Conservation (phyloP, 2,113 vertebrate species). For the Melospiza georgiana region DNA sequence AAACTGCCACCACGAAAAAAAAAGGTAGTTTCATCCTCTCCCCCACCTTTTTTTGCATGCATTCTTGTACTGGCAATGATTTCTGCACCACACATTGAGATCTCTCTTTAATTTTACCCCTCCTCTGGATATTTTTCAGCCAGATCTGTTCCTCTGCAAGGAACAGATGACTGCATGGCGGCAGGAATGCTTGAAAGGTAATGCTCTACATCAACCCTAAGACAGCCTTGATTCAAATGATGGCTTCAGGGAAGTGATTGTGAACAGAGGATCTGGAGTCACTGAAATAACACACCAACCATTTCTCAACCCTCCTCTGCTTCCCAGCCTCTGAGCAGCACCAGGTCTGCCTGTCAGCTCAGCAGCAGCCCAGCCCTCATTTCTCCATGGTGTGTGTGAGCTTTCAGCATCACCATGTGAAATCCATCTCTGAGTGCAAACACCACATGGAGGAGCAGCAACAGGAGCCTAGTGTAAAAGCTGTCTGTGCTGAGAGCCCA, state of each 20-base stretch:
- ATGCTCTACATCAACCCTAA: neutral
- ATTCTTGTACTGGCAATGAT: neutral
- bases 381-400: neutral
- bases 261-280: neutral
- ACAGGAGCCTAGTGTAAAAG: neutral
- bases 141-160: neutral
- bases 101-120: neutral
- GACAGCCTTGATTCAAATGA: neutral
- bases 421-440: slow-evolving; percentile 28
- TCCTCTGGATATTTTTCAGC: neutral
- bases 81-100: accelerated
- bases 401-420: neutral
- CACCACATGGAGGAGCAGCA: slow-evolving; percentile 29
- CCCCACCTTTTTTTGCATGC: accelerated
- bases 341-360: neutral
- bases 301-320: neutral
- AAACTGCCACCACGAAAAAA: neutral
- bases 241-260: neutral
- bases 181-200: neutral
- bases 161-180: neutral
- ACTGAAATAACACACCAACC: neutral
- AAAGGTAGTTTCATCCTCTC: neutral
- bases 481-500: slow-evolving; percentile 30
- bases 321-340: neutral
- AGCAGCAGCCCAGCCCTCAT: neutral